Percentiles rank a stretch among this genome's conserved stretches.
phyloP scores from a whole-genome alignment of 1,140 invertebrate species.

The Heliconius hewitsoni region DNA sequence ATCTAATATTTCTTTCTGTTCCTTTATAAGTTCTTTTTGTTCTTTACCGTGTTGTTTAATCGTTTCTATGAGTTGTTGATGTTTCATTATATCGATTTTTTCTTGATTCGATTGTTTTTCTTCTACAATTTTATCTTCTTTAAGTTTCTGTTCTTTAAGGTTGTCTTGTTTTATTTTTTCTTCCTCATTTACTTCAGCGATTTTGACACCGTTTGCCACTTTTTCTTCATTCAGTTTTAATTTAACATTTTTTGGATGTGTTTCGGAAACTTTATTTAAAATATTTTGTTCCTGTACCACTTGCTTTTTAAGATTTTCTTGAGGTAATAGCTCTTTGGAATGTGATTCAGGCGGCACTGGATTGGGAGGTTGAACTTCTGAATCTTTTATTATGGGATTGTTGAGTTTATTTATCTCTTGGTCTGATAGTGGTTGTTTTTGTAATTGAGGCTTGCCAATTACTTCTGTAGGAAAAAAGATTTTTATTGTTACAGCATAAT shows the following conservation, averaged over 20 bases:
- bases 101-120: constrained; percentile 42
- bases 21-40: constrained; percentile 82
- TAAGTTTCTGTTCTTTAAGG: constrained; percentile 41
- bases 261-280: constrained; percentile 49
- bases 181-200: background rate
- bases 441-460: constrained; percentile 43
- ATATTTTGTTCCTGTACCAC: constrained; percentile 38
- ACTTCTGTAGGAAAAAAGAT: constrained; percentile 29
- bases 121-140: background rate
- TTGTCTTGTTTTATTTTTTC: constrained; percentile 43
- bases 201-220: constrained; percentile 46
- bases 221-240: constrained; percentile 55
- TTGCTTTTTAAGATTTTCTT: constrained; percentile 34
- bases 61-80: constrained; percentile 81
- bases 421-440: constrained; percentile 28
- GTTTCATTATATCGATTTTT: constrained; percentile 65
- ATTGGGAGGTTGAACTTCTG: constrained; percentile 75
- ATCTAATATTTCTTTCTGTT: constrained; percentile 82
- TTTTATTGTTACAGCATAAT: too few species aligned
- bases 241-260: constrained; percentile 60
- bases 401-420: constrained; percentile 40
- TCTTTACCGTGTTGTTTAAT: constrained; percentile 83
- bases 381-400: constrained; percentile 59
- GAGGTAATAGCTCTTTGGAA: constrained; percentile 50
- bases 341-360: constrained; percentile 69